phyloP scores from a whole-genome alignment of 2,113 vertebrate genomes.

The Pleuronectes platessa region DNA sequence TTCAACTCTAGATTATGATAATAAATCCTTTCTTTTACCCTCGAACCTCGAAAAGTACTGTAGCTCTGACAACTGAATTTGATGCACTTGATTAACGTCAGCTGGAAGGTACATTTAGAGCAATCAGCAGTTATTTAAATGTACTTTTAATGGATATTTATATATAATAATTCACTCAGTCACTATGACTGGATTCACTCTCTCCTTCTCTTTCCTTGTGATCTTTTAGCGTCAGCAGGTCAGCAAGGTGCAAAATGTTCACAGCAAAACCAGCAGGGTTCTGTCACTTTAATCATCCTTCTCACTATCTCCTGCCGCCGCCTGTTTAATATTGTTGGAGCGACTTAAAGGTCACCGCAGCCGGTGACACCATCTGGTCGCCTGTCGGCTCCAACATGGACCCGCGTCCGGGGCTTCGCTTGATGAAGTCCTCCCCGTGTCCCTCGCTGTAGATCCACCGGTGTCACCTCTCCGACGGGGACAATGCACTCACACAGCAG shows the following conservation, averaged over 20 bases:
- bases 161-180: too few species aligned
- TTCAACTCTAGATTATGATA: too few species aligned
- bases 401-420: not conserved
- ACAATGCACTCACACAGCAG: slow-evolving; percentile 55
- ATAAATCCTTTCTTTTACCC: too few species aligned
- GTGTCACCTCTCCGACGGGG: slow-evolving; percentile 36
- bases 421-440: slow-evolving; percentile 34
- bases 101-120: not conserved
- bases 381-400: not conserved
- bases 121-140: not conserved
- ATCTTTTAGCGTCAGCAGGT: not conserved
- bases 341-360: not conserved
- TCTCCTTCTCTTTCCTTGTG: not conserved
- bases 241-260: not conserved
- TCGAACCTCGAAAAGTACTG: not conserved
- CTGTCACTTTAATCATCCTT: slow-evolving; percentile 2
- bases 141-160: too few species aligned
- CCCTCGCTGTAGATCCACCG: slow-evolving; percentile 17
- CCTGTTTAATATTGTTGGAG: not conserved
- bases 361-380: not conserved
- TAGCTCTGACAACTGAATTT: not conserved
- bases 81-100: not conserved
- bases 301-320: not conserved
- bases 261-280: not conserved
- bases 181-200: too few species aligned